phyloP scores from a whole-genome alignment of 2,888 invertebrate species.

The Amiota communis region DNA sequence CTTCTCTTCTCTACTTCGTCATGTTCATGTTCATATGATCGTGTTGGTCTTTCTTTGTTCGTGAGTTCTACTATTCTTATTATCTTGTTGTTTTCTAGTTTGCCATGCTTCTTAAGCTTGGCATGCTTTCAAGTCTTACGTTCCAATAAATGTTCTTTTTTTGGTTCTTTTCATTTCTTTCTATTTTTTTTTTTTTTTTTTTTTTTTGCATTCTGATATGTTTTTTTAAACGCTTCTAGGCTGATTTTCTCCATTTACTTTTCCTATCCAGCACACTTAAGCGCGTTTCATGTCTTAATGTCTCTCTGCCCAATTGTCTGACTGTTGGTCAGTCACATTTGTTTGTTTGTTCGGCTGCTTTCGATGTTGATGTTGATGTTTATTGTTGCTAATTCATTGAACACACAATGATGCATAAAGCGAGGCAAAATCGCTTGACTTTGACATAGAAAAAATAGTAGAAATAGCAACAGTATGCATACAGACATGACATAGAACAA shows the following conservation, averaged over 20 bases:
- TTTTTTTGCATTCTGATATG: too few relatives aligned
- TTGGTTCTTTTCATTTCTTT: background rate
- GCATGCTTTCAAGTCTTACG: slow-evolving; percentile 2
- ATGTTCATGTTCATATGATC: background rate
- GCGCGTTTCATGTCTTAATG: slow-evolving; percentile 20
- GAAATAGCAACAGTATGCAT: background rate
- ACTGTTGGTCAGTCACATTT: too few relatives aligned
- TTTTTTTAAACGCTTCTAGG: too few relatives aligned
- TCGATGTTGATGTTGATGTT: too few relatives aligned
- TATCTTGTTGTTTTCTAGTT: background rate
- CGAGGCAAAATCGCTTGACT: background rate
- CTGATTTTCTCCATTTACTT: too few relatives aligned
- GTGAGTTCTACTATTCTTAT: slow-evolving; percentile 14
- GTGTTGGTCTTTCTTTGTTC: slow-evolving; percentile 14
- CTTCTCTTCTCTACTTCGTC: too few relatives aligned
- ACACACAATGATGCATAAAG: background rate
- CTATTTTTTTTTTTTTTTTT: too few relatives aligned
- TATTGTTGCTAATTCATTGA: slow-evolving; percentile 26
- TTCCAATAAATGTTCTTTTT: slow-evolving; percentile 1
- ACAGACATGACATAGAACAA: background rate
- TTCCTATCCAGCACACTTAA: background rate
- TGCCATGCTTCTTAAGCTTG: background rate
- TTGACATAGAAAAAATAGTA: slow-evolving; percentile 23
- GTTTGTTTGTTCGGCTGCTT: too few relatives aligned
- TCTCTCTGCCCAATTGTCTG: background rate